Evolutionary conservation across 92 coral and sea anemone species (phyloP), one percentile per base, ranked within the genome.

Genomic region (Galaxea fascicularis): DNA sequence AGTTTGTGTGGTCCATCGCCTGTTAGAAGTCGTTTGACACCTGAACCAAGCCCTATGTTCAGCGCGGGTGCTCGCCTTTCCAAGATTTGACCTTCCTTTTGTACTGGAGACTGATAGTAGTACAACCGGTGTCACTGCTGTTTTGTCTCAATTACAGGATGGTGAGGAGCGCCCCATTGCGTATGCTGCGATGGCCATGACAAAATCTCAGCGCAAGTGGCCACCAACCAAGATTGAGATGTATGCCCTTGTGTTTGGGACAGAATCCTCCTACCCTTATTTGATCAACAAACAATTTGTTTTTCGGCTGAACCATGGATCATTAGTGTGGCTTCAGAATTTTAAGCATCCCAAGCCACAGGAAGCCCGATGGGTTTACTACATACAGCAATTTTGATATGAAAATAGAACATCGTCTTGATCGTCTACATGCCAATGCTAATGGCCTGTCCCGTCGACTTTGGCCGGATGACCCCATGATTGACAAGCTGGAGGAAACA

Each of bases 111-210:
- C 74, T n/a, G 53, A 31, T 27, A 70, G 82, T 10, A 82, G 81
- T 31, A 73, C 56, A 3, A 65, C 69, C 41, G 88, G 78, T 54
- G 60, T 54, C 60, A 83, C 83, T 11, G 91, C 83, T 30, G 76
- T 87, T 57, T 67, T 87, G 51, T 87, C 83, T 54, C 60, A 54
- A 22, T 1, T 58, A 26, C 65, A 58, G 22, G 65, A 58, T 58
- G 89, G 85, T 16, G 63, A 58, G 29, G 85, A 66, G 28, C 54
- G 70, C 44, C 85, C 77, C 4, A 76, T 84, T 18, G 89, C 76
- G 54, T 89, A 84, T 29, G 89, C 80, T 27, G 87, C 76, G n/a
- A 82, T 65, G 56, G 77, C 85, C 25, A 31, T 88, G 66, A 69
- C 75, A 46, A 89, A 85, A 35, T 67, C 89, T 16, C 82, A 85